phyloP scores from a whole-genome alignment of 2,797 vertebrate genomes.

The Lithobates pipiens region DNA sequence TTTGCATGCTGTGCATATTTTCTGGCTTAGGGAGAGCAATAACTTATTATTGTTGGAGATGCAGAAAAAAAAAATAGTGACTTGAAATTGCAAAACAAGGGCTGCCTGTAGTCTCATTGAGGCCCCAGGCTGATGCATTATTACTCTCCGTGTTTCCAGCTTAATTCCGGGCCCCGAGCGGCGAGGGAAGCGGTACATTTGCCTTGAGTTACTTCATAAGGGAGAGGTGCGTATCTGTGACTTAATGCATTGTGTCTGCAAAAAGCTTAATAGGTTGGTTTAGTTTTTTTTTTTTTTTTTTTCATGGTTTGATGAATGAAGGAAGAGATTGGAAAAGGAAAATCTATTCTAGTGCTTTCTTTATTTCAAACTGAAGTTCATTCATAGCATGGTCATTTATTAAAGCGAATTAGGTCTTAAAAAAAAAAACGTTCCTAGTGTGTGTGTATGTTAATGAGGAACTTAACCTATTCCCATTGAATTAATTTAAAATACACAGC shows the following conservation, averaged over 20 bases:
- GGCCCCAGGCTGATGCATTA: slow-evolving; percentile 1
- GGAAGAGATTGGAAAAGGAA: background rate
- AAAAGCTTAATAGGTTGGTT: background rate
- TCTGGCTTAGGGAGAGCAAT: slow-evolving; percentile 4
- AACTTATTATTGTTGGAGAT: slow-evolving; percentile 25
- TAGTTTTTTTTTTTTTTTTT: no score
- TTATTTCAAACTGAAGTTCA: background rate
- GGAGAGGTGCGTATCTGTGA: slow-evolving; percentile 10
- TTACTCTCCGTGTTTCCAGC: slow-evolving; percentile 10
- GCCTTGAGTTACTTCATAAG: background rate
- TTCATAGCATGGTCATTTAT: background rate
- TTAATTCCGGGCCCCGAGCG: slow-evolving; percentile 9
- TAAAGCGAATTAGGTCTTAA: background rate
- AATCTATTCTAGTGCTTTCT: background rate
- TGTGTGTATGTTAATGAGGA: no score
- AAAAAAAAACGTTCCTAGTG: no score
- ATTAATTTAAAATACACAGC: no score
- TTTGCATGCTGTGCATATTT: slow-evolving; percentile 32
- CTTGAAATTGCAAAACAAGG: slow-evolving; percentile 34
- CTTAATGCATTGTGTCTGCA: background rate
- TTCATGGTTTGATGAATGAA: background rate
- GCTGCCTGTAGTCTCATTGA: slow-evolving; percentile 11
- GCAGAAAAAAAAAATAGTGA: background rate
- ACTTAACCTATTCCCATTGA: no score
- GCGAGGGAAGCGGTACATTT: background rate